Evolutionary conservation across 2,797 vertebrate genomes (phyloP), one percentile per base, ranked within the genome.

Genomic region (Menidia menidia): DNA sequence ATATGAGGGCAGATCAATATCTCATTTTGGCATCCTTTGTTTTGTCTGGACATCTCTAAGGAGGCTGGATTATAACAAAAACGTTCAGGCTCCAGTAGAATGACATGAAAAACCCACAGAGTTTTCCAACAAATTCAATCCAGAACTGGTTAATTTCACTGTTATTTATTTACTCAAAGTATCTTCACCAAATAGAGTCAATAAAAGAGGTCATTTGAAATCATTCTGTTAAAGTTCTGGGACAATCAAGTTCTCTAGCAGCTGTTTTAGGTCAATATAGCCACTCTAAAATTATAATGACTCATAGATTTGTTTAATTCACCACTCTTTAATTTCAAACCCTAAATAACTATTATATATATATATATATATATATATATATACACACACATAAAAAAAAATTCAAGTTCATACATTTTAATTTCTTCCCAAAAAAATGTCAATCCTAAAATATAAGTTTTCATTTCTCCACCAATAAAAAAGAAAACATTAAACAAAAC

Each of bases 1-100:
- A 84, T 81, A 64, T 56, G 78, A 86, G 81, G 71, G 77, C 58
- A 82, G 79, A 89, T 87, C 85, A 88, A 71, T 76, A 88, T 89
- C 71, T 88, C 80, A 67, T 77, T 82, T 60, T 89, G 88, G 88
- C 84, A 45, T 83, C 45, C 39, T 59, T 56, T 77, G 80, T 64
- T 81, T 83, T 76, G 77, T 80, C 81, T 83, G 81, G 57, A 76
- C 59, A 78, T 85, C 74, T 89, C 73, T 56, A 69, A 75, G 68
- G 48, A 67, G 73, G 54, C 64, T 60, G 62, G 71, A 82, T 81
- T 80, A 80, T 80, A 85, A 83, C 42, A 64, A 83, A 89, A 91
- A 89, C 77, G 87, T 92, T 91, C 85, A 75, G 78, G 68, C 68
- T 79, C 77, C 70, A 82, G 67, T 43, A 50, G 67, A 82, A 57